Conservation (phyloP, 2,113 vertebrate genomes). For the Poecile atricapillus region DNA sequence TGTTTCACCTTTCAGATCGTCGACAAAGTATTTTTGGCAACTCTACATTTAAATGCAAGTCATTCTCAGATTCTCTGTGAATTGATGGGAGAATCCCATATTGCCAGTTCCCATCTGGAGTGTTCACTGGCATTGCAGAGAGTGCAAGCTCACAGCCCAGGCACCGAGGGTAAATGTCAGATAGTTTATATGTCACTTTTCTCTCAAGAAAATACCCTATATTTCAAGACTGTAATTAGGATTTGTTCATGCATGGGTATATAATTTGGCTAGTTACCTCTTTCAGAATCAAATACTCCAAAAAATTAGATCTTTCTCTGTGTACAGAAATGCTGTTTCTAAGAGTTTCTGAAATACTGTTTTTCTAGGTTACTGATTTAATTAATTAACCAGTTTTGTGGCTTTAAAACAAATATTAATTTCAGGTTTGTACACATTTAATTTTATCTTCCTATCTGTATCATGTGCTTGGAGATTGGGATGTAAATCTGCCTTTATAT, state of each 20-base stretch:
- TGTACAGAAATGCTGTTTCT: background rate
- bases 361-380: background rate
- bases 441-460: background rate
- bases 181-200: background rate
- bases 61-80: background rate
- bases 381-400: background rate
- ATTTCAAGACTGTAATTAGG: background rate
- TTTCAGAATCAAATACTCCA: background rate
- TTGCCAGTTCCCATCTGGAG: background rate
- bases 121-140: background rate
- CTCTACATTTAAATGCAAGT: background rate
- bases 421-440: background rate
- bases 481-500: constrained; percentile 2
- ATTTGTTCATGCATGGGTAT: background rate
- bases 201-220: background rate
- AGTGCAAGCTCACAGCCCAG: background rate
- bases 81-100: background rate
- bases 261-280: background rate
- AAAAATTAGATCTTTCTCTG: background rate
- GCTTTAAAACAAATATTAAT: background rate
- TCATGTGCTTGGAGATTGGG: background rate
- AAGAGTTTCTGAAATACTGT: background rate
- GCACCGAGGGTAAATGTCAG: background rate
- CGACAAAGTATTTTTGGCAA: background rate
- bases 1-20: background rate